Evolutionary conservation across 2,797 vertebrate genomes (phyloP).

Genomic region (Saxicola maurus): DNA sequence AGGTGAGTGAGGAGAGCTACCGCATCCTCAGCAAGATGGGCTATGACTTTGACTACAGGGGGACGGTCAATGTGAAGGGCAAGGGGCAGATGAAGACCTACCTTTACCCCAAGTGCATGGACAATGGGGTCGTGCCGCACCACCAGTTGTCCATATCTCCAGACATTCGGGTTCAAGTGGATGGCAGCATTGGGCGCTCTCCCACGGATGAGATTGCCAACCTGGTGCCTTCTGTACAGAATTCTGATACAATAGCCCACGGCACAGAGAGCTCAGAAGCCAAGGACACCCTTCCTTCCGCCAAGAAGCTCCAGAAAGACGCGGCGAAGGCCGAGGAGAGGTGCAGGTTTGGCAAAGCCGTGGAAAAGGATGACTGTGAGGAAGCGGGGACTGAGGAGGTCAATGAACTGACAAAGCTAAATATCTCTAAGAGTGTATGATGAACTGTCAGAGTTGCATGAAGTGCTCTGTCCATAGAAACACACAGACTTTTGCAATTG

Average conservation of each 20-base stretch:
- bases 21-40: slow-evolving; percentile 88
- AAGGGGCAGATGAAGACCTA: slow-evolving; percentile 99
- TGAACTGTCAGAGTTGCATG: slow-evolving; percentile 47
- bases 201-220: slow-evolving; percentile 93
- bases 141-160: slow-evolving; percentile 95
- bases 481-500: slow-evolving; percentile 41
- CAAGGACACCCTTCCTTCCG: slow-evolving; percentile 52
- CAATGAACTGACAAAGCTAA: slow-evolving; percentile 85
- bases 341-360: slow-evolving; percentile 47
- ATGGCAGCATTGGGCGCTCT: slow-evolving; percentile 97
- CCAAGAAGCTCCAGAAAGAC: slow-evolving; percentile 67
- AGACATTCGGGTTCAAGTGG: slow-evolving; percentile 94
- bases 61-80: slow-evolving; percentile 97
- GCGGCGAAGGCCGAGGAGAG: slow-evolving; percentile 35
- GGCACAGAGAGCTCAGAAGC: slow-evolving; percentile 51
- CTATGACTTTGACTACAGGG: slow-evolving; percentile 94
- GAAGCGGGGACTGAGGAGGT: slow-evolving; percentile 60
- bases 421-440: slow-evolving; percentile 70
- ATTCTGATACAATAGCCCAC: slow-evolving; percentile 51
- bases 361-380: slow-evolving; percentile 52
- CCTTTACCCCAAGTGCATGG: slow-evolving; percentile 89
- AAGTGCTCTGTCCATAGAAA: slow-evolving; percentile 60
- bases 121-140: slow-evolving; percentile 87
- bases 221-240: slow-evolving; percentile 83
- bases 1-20: slow-evolving; percentile 97